Evolutionary conservation across 1,140 invertebrate genomes (phyloP), one percentile per base, ranked within the genome.

Genomic region (Pomacea maculata): DNA sequence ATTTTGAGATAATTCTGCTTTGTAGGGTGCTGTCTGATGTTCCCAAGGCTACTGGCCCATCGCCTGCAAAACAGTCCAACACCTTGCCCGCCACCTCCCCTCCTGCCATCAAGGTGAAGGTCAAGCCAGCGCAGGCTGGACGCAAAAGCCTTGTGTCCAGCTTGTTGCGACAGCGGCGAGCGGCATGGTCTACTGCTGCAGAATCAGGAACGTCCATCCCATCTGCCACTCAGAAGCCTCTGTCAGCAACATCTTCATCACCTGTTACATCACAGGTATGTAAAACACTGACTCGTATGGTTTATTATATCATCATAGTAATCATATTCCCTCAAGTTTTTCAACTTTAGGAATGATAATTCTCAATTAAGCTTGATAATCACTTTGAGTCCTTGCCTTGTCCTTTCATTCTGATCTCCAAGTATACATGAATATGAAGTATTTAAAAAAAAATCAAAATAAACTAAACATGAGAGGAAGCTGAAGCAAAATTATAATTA

Each of bases 61-160:
- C 86, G 19, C 82, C 82, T 15, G 81, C 64, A 14, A 80, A 79
- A 73, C 34, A 78, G 19, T 68, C 54, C 3, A 77, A 73, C 34
- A 64, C 83, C 34, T 77, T 82, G 11, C 82, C 83, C n/a, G 71
- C 75, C 0, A 61, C 80, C 6, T 29, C 67, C 7, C 67, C 76
- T 34, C 65, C 76, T 17, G 21, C 76, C 9, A 54, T 78, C 52
- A 78, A 78, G 76, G 76, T 78, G 17, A 81, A 86, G 61, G 82
- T 86, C 11, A 86, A 87, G 73, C 82, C 85, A 76, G 79, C 80
- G 29, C 80, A 82, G n/a, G 83, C 83, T 72, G 79, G 75, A 19
- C 64, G 82, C 68, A 85, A 84, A 74, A 88, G 86, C 65, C 83
- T 89, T 25, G 88, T 91, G 34, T 89, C 89, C 2, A 86, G 87